Conservation (phyloP, 2,113 vertebrate species). For the Rhinolophus sinicus region DNA sequence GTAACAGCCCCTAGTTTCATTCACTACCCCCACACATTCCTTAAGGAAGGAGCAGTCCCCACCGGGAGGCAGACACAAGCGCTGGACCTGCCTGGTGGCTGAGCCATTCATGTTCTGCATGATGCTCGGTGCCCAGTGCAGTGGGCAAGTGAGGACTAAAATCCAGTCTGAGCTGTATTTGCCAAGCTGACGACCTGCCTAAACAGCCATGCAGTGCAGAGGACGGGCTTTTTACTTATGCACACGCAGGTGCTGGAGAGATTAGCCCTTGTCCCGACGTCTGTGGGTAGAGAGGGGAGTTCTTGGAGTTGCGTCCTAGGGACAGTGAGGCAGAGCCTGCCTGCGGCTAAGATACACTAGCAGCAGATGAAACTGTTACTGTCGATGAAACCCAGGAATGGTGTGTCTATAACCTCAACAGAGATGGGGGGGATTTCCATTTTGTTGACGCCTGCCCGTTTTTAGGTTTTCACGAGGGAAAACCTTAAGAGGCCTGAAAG, state of each 20-base stretch:
- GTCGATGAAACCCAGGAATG: not conserved
- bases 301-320: not conserved
- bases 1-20: rapidly evolving
- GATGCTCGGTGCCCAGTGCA: rapidly evolving
- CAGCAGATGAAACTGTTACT: no score
- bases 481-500: not conserved
- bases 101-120: rapidly evolving
- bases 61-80: rapidly evolving
- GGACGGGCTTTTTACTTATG: rapidly evolving
- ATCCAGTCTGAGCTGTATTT: rapidly evolving
- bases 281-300: not conserved
- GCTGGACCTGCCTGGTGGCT: not conserved
- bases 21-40: rapidly evolving
- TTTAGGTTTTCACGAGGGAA: not conserved
- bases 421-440: not conserved
- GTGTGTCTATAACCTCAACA: not conserved
- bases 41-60: not conserved
- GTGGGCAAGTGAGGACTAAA: not conserved
- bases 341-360: not conserved
- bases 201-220: rapidly evolving
- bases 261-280: not conserved
- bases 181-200: not conserved
- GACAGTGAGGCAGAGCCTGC: not conserved
- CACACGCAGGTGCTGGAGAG: no score
- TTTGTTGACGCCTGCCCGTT: not conserved